Base-by-base conservation (phyloP, 2,113 vertebrate species). In the Pongo abelii region DNA sequence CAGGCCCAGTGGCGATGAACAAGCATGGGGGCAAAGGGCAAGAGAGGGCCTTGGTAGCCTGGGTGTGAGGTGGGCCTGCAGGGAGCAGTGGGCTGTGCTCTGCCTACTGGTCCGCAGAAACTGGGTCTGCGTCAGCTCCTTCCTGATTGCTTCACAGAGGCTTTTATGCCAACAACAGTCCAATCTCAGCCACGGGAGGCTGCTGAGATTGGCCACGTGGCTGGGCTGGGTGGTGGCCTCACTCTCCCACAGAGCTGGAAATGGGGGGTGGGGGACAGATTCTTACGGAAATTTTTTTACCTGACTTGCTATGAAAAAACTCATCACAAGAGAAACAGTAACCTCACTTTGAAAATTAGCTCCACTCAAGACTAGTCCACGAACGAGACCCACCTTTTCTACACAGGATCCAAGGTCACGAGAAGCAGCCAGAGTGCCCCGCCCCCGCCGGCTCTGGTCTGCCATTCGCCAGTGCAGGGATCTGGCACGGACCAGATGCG, bases 251-350 rank as follows among this genome's bases (percentile, higher is more conserved):
- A 97, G 98, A 98, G 98, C 98, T 98, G 98, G 98, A 98, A 98
- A 96, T 91, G 97, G 93, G 98, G 97, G 98, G 95, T 69, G 96
- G 98, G 98, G 96, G 98, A 90, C 97, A 97, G 98, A 98, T 98
- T 99, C 98, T 98, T 98, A 98, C 2, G 61, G 97, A 97, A 98
- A 92, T 84, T 98, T 98, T 98, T 99, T 98, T 98, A 98, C 97
- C 98, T 98, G 98, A 98, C 97, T 97, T 98, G 97, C 97, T 98
- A 98, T 97, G 97, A 98, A 98, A 98, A 98, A 98, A 95, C 98
- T 97, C 91, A 77, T 97, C 64, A 95, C 69, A 87, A 67, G 90
- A 96, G 78, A 97, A 98, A 98, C 98, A 98, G 64, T 97, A 97
- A 97, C 98, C 97, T 98, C 98, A 96, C 97, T 98, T 98, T 98